Evolutionary conservation across 2,113 vertebrate genomes (phyloP), one percentile per base, ranked within the genome.

Genomic region (Peucedramus taeniatus): DNA sequence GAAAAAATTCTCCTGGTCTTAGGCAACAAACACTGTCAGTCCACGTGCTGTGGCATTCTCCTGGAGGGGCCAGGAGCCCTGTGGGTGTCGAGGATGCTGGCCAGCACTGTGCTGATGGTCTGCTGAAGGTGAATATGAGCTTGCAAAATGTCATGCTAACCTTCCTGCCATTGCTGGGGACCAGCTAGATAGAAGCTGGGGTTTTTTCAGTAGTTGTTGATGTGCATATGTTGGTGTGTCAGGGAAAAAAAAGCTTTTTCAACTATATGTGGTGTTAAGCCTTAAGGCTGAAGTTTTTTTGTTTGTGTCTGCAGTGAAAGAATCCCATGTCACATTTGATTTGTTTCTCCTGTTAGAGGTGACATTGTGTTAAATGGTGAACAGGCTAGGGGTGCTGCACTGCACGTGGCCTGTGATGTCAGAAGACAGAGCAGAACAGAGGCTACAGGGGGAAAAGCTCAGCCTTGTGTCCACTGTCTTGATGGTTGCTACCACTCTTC

Each of bases 41-140:
- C 31, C 9, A 0, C 8, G 54, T 70, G 76, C 57, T 72, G 19
- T 65, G 68, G 24, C 6, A 0, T 33, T 33, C 16, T 79, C 17
- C 60, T 51, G 47, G 53, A 37, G n/a, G 24, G 31, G 15, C 80
- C 2, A 0, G 45, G 60, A 89, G 71, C n/a, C 11, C 56, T 42
- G n/a, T 3, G 1, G 19, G 23, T 47, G 27, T 11, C 0, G 0
- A 23, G 27, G 31, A 8, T 44, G 35, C 30, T 24, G 2, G 15
- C 45, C 60, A 59, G 79, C 35, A 3, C 59, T 26, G 20, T 69
- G 60, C 56, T 49, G n/a, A 17, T 33, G 77, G 23, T 80, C 35
- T 79, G 60, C 85, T 64, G 53, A 83, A 85, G 45, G 30, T 47
- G 79, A 83, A 39, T 22, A 1, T 4, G 30, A 64, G 26, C 70